Conservation (phyloP, 2,113 vertebrate genomes). For the Hydropotes inermis region DNA sequence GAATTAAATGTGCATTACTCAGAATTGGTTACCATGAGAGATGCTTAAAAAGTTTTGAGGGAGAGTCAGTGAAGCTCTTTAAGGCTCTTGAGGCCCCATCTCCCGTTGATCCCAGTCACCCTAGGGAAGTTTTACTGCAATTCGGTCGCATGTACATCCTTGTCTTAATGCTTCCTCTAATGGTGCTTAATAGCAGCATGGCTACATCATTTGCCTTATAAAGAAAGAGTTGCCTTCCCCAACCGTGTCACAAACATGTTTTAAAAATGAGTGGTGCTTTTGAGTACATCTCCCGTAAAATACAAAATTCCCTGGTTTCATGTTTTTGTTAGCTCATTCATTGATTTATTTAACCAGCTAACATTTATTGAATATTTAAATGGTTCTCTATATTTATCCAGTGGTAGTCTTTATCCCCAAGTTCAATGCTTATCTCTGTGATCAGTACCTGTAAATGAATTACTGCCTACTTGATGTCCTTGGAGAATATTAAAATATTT, state of each 20-base stretch:
- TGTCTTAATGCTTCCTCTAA: constrained; percentile 52
- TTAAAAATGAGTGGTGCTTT: neutral
- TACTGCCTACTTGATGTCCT: neutral
- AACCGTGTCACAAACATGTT: neutral
- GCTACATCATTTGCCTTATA: neutral
- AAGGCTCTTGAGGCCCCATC: neutral
- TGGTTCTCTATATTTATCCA: neutral
- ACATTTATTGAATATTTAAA: neutral
- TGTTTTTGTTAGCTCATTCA: neutral
- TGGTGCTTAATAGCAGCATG: constrained; percentile 36
- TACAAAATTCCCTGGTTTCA: neutral
- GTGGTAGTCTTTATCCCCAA: neutral
- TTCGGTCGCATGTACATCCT: neutral
- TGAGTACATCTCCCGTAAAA: neutral
- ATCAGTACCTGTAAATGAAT: neutral
- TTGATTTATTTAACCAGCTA: neutral
- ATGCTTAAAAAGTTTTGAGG: constrained; percentile 64
- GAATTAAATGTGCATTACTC: constrained; percentile 71
- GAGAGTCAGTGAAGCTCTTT: constrained; percentile 50
- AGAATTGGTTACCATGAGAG: constrained; percentile 16
- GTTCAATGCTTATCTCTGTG: neutral
- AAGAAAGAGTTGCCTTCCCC: constrained; percentile 13
- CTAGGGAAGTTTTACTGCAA: constrained; percentile 2
- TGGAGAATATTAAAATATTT: neutral
- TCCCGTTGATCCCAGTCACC: neutral